Percentiles rank a stretch among this genome's conserved stretches.
Conservation (phyloP, 2,113 vertebrate species). For the Galeopterus variegatus region DNA sequence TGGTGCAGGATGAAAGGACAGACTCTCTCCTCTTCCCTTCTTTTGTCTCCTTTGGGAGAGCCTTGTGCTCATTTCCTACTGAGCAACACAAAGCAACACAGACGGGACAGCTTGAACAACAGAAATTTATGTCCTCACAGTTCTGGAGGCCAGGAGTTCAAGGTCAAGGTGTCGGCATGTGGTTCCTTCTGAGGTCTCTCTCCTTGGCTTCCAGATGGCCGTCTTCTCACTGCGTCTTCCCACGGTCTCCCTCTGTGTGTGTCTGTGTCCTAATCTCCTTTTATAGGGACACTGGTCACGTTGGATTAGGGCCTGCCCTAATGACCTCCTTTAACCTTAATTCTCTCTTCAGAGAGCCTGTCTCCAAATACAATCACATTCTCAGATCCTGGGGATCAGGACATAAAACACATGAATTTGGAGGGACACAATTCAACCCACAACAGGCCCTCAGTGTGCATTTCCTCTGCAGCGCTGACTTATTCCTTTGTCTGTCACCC, state of each 20-base stretch:
- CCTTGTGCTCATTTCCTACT: fast-evolving
- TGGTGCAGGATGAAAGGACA: fast-evolving
- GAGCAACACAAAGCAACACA: neutral
- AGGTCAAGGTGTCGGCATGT: neutral
- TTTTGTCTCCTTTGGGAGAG: neutral
- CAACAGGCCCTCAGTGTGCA: neutral
- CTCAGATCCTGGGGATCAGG: neutral
- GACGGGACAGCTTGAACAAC: neutral
- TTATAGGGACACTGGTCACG: fast-evolving
- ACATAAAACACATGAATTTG: too few relatives aligned
- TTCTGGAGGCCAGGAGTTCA: neutral
- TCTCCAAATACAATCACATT: neutral
- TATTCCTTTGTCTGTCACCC: neutral
- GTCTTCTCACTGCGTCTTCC: fast-evolving
- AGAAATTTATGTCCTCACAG: fast-evolving
- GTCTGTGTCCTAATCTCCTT: neutral
- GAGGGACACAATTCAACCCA: neutral
- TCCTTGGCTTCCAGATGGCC: neutral
- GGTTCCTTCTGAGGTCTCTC: too few relatives aligned
- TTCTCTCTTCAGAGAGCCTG: too few relatives aligned
- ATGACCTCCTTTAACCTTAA: neutral
- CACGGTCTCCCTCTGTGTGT: neutral
- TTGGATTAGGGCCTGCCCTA: neutral
- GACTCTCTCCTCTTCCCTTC: neutral
- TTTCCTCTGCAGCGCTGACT: neutral